A percentile compares a stretch with the other conserved stretches of the same genome.
phyloP scores from a whole-genome alignment of 2,113 vertebrate genomes.

The Amphiprion percula region DNA sequence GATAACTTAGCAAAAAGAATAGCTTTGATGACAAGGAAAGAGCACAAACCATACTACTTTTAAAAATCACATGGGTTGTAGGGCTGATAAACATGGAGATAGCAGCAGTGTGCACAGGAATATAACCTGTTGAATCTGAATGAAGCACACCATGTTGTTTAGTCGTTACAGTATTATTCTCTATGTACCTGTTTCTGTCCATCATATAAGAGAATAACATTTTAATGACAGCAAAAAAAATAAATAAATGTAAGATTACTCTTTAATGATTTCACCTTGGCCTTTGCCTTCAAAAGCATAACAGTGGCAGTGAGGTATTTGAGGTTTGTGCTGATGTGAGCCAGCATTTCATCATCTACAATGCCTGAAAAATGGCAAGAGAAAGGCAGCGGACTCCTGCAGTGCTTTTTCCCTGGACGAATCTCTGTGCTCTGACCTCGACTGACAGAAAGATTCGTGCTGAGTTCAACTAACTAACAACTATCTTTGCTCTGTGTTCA shows the following conservation, averaged over 20 bases:
- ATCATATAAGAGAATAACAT: neutral
- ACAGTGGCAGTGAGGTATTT: conserved; percentile 16
- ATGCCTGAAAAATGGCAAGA: conserved; percentile 37
- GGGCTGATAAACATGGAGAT: too few relatives aligned
- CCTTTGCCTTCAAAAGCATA: conserved; percentile 41
- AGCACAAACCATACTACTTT: too few relatives aligned
- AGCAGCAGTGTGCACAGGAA: too few relatives aligned
- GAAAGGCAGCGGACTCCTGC: conserved; percentile 40
- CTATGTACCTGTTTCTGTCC: neutral
- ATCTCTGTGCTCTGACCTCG: conserved; percentile 49
- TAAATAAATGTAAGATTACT: neutral
- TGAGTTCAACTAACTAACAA: conserved; percentile 57
- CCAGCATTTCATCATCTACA: conserved; percentile 50
- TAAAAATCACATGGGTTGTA: too few relatives aligned
- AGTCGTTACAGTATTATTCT: neutral
- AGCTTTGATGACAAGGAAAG: too few relatives aligned
- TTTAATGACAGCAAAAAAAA: neutral
- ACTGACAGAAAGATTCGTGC: conserved; percentile 28
- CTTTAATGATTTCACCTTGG: conserved; percentile 22
- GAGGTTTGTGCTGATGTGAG: conserved; percentile 51
- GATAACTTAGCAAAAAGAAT: too few relatives aligned
- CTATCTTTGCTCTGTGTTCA: neutral
- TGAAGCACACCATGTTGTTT: too few relatives aligned
- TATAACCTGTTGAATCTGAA: too few relatives aligned
- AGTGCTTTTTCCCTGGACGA: conserved; percentile 42